These are phyloP conservation scores for Ochotona princeps DNA, from an alignment of 2,113 vertebrate genomes.

Conservation along the genomic window DNA sequence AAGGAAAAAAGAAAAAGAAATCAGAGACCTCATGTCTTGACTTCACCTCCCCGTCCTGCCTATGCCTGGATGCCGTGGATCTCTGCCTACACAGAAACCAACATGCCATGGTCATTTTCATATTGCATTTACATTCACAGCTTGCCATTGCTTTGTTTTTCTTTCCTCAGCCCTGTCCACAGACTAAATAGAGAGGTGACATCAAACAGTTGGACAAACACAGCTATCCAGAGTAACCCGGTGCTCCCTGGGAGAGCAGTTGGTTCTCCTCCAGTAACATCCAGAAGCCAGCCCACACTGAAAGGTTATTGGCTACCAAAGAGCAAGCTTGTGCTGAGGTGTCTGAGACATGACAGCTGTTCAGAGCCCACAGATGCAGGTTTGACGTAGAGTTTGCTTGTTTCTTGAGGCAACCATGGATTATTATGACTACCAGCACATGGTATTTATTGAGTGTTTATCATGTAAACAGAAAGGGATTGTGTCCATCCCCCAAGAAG, in stretches of 20 bases:
- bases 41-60: neutral
- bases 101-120: neutral
- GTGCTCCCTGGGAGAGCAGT: slow-evolving; percentile 58
- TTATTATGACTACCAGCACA: neutral
- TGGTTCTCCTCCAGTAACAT: slow-evolving; percentile 44
- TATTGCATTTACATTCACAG: slow-evolving; percentile 15
- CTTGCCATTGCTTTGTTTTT: slow-evolving; percentile 30
- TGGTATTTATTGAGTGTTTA: slow-evolving; percentile 33
- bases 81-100: neutral
- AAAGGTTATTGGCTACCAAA: slow-evolving; percentile 62
- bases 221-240: slow-evolving; percentile 55
- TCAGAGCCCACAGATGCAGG: neutral
- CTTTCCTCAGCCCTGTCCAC: neutral
- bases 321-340: neutral
- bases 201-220: slow-evolving; percentile 76
- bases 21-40: neutral
- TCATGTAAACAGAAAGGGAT: slow-evolving; percentile 21
- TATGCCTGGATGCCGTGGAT: neutral
- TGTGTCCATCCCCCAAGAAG: neutral
- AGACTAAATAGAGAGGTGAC: slow-evolving; percentile 82
- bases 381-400: slow-evolving; percentile 47
- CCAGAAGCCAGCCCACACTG: neutral
- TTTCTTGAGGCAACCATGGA: slow-evolving; percentile 6
- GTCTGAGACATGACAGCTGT: slow-evolving; percentile 10
- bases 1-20: neutral